Percentiles rank a stretch among this genome's conserved stretches.
Conservation (phyloP, 2,888 invertebrate genomes). For the Tolmerus cingulatus region DNA sequence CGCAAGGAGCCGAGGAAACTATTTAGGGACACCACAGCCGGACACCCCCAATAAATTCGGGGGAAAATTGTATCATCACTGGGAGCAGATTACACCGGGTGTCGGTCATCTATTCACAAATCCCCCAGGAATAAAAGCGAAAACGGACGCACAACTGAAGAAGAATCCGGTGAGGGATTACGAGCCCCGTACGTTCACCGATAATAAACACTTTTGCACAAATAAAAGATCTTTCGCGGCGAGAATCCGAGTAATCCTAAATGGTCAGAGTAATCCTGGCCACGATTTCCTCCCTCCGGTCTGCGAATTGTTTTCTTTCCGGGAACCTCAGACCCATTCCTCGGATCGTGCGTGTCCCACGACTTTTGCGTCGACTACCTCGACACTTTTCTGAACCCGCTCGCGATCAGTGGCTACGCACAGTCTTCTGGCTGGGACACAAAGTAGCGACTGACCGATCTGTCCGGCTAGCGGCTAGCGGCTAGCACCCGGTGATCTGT, state of each 20-base stretch:
- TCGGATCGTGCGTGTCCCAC: background rate
- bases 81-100: background rate
- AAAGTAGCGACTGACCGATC: background rate
- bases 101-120: slow-evolving; percentile 10
- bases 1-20: background rate
- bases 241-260: background rate
- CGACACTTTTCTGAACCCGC: background rate
- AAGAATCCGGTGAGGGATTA: background rate
- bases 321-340: background rate
- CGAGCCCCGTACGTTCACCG: background rate
- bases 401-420: background rate
- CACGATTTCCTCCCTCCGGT: background rate
- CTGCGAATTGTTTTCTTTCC: slow-evolving; percentile 18
- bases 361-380: background rate
- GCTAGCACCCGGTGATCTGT: background rate
- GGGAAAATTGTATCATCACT: slow-evolving; percentile 33
- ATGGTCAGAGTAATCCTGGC: slow-evolving; percentile 17
- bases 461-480: background rate
- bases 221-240: background rate
- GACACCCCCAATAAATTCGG: background rate
- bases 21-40: slow-evolving; percentile 13
- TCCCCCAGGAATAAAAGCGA: background rate
- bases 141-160: background rate
- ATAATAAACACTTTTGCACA: slow-evolving; percentile 13
- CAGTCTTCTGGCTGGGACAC: background rate